phyloP scores from a whole-genome alignment of 2,888 invertebrate species.

The Drosophila stalkeri region DNA sequence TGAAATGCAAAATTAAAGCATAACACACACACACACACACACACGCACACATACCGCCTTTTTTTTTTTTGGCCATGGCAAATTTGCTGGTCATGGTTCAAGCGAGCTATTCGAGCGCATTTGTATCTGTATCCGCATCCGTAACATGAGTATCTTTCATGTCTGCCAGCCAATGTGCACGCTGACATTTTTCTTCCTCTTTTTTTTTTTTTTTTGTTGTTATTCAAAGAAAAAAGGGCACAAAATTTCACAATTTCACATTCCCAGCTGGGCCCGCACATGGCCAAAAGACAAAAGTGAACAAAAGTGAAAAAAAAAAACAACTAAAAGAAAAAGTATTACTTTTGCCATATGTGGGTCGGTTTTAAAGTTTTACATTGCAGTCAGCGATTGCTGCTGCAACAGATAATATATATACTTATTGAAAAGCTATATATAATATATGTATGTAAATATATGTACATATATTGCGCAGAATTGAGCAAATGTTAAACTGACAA shows the following conservation, averaged over 20 bases:
- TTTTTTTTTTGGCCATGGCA: conserved; percentile 37
- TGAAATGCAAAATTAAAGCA: conserved; percentile 70
- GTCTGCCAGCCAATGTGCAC: conserved; percentile 12
- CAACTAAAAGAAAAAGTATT: not conserved
- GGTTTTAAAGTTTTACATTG: conserved; percentile 22
- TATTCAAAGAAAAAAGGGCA: conserved; percentile 17
- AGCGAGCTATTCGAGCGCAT: conserved; percentile 40
- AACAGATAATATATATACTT: conserved; percentile 5
- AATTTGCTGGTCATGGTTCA: conserved; percentile 35
- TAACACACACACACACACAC: conserved; percentile 43
- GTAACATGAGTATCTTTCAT: conserved; percentile 30
- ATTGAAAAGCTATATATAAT: not conserved
- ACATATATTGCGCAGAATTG: not conserved
- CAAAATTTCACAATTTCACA: conserved; percentile 30
- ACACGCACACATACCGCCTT: no score
- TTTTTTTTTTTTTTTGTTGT: not conserved
- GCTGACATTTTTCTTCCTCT: conserved; percentile 25
- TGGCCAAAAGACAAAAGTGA: not conserved
- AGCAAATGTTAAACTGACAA: not conserved
- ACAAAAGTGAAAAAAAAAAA: not conserved
- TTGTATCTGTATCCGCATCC: conserved; percentile 27
- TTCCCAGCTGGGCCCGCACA: conserved; percentile 20
- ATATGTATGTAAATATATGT: not conserved
- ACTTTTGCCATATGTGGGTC: conserved; percentile 13
- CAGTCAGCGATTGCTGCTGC: not conserved